Percentiles rank a stretch among this genome's conserved stretches.
phyloP scores from a whole-genome alignment of 2,888 invertebrate species.

The Entomobrya proxima region DNA sequence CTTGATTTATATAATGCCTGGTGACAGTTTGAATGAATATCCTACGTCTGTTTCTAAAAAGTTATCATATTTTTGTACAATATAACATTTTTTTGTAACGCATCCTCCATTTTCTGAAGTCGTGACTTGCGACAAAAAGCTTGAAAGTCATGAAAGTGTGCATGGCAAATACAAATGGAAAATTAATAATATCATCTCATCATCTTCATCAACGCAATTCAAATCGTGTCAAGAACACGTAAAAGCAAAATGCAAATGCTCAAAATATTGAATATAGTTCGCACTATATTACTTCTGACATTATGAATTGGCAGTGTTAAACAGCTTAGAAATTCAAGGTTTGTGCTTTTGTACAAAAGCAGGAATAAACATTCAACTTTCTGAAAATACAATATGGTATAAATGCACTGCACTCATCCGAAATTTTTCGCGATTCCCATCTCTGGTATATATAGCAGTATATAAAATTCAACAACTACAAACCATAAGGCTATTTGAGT shows the following conservation, averaged over 20 bases:
- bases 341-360: no score
- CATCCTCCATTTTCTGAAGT: conserved; percentile 2
- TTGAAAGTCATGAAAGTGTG: conserved; percentile 12
- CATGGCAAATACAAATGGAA: background rate
- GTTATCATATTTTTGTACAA: conserved; percentile 1
- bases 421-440: no score
- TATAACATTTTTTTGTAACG: background rate
- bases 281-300: background rate
- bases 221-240: conserved; percentile 42
- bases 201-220: conserved; percentile 23
- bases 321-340: no score
- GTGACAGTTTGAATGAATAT: conserved; percentile 31
- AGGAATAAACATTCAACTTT: background rate
- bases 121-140: conserved; percentile 39
- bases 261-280: conserved; percentile 42
- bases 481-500: no score
- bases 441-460: no score
- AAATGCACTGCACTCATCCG: no score
- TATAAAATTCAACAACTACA: no score
- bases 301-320: background rate
- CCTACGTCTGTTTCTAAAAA: background rate
- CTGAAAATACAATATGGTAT: no score
- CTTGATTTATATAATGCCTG: conserved; percentile 21
- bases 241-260: background rate
- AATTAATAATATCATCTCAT: conserved; percentile 39